These are phyloP conservation scores for Delphinus delphis DNA, from an alignment of 2,113 vertebrate genomes.

Conservation along the genomic window DNA sequence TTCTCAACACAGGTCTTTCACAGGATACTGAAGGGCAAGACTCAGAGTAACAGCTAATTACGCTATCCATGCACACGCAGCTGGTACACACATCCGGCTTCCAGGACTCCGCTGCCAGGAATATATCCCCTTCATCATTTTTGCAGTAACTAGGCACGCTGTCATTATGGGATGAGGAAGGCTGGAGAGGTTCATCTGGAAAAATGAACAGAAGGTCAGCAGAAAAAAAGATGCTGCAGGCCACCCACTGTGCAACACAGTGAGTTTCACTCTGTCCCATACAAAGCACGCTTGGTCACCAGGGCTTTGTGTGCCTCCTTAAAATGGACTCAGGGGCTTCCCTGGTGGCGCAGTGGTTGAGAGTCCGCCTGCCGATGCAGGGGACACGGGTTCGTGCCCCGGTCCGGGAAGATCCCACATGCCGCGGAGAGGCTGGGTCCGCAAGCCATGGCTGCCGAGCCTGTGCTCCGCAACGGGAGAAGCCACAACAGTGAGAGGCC, in stretches of 20 bases:
- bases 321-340: neutral
- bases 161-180: constrained; percentile 86
- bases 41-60: constrained; percentile 92
- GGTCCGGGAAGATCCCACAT: too few species aligned
- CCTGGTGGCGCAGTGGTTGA: too few species aligned
- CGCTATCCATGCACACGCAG: constrained; percentile 90
- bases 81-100: constrained; percentile 94
- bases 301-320: neutral
- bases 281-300: neutral
- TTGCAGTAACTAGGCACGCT: constrained; percentile 91
- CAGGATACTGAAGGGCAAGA: constrained; percentile 91
- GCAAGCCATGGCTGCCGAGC: too few species aligned
- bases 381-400: too few species aligned
- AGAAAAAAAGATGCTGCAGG: neutral
- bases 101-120: constrained; percentile 94
- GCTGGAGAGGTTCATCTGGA: constrained; percentile 88
- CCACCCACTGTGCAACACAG: neutral
- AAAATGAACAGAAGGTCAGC: constrained; percentile 69
- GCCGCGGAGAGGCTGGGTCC: too few species aligned
- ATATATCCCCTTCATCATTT: constrained; percentile 91
- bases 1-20: constrained; percentile 90
- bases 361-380: too few species aligned
- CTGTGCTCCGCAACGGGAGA: too few species aligned
- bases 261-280: neutral
- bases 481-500: too few species aligned